Evolutionary conservation across 2,888 invertebrate species (phyloP).

Genomic region (Ptilodon capucinus): DNA sequence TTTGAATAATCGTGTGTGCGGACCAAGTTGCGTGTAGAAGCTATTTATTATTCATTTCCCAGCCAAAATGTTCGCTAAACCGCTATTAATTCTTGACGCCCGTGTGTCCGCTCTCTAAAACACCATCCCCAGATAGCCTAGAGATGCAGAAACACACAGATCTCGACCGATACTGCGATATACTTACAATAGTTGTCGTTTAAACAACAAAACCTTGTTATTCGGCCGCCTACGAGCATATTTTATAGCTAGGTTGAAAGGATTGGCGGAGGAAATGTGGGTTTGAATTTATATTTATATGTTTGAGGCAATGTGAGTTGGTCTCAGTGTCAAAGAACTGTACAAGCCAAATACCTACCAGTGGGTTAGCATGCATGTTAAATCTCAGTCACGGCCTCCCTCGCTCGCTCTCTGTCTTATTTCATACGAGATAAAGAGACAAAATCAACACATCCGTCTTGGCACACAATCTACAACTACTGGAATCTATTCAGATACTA

Average conservation of each 20-base stretch:
- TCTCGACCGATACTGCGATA: conserved; percentile 62
- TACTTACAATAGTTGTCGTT: conserved; percentile 76
- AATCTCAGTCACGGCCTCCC: too few species aligned
- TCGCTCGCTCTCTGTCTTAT: too few species aligned
- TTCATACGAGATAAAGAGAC: too few species aligned
- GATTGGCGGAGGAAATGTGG: conserved; percentile 11
- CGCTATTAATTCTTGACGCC: conserved; percentile 5
- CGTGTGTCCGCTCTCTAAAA: conserved; percentile 20
- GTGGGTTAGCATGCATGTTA: too few species aligned
- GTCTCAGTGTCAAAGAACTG: too few species aligned
- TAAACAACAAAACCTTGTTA: conserved; percentile 79
- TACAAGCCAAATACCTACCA: too few species aligned
- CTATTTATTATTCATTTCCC: too few species aligned
- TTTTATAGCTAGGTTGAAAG: conserved; percentile 47
- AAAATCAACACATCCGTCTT: too few species aligned
- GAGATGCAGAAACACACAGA: conserved; percentile 66
- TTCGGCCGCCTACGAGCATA: conserved; percentile 70
- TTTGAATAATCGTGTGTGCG: too few species aligned
- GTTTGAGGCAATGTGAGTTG: not conserved
- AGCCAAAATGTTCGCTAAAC: not conserved
- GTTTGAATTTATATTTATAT: not conserved
- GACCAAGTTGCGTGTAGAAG: too few species aligned
- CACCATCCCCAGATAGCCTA: conserved; percentile 49
- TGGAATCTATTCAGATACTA: too few species aligned
- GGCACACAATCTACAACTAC: too few species aligned